Evolutionary conservation across 2,113 vertebrate genomes (phyloP).

Genomic region (Laticauda colubrina): DNA sequence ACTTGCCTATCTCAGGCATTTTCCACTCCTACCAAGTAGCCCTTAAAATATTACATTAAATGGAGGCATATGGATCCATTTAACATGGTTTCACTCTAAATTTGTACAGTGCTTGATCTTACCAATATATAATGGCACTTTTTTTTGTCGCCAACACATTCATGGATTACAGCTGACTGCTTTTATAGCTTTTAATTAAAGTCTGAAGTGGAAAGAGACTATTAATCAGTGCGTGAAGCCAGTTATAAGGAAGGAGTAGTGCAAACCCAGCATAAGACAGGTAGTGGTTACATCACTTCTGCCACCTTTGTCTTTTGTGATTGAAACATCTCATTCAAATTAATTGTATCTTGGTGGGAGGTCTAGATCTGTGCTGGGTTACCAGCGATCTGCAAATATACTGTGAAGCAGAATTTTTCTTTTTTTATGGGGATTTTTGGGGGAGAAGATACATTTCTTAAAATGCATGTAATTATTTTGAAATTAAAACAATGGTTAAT

Average conservation of each 20-base stretch:
- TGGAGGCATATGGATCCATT: conserved; percentile 64
- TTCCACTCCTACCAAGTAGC: conserved; percentile 17
- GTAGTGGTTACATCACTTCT: conserved; percentile 59
- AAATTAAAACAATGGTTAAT: conserved; percentile 31
- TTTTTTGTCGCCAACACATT: conserved; percentile 67
- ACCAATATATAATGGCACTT: conserved; percentile 56
- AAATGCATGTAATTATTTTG: conserved; percentile 22
- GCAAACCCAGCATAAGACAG: conserved; percentile 62
- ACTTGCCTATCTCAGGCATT: conserved; percentile 50
- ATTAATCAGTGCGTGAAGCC: conserved; percentile 68
- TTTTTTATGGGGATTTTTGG: conserved; percentile 38
- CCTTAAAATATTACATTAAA: conserved; percentile 46
- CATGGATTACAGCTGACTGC: conserved; percentile 72
- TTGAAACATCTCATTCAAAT: conserved; percentile 58
- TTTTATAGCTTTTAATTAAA: conserved; percentile 81
- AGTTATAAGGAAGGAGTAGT: conserved; percentile 60
- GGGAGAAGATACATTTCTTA: conserved; percentile 11
- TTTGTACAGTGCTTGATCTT: conserved; percentile 71
- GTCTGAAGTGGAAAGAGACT: conserved; percentile 69
- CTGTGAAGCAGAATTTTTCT: conserved; percentile 42
- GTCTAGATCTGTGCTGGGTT: conserved; percentile 47
- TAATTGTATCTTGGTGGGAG: conserved; percentile 65
- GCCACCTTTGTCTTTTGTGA: conserved; percentile 64
- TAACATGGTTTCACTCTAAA: conserved; percentile 67
- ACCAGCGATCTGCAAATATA: conserved; percentile 46